Percentiles rank a stretch among this genome's conserved stretches.
Conservation (phyloP, 2,113 vertebrate genomes). For the Chlorodrepanis virens region DNA sequence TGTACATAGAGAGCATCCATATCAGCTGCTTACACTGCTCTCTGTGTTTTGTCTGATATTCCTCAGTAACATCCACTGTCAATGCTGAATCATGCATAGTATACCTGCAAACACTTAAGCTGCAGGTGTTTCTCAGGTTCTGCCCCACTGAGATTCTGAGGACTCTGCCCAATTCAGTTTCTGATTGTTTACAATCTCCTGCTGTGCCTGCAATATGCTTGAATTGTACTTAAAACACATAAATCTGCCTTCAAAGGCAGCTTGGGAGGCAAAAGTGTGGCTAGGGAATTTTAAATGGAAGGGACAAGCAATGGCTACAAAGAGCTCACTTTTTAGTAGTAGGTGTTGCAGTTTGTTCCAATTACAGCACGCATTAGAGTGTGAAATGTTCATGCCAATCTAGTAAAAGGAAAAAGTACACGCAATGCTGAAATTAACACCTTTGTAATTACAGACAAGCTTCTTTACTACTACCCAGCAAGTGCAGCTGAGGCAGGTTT, state of each 20-base stretch:
- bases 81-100: neutral
- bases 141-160: slow-evolving; percentile 57
- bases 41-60: neutral
- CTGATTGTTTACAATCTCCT: slow-evolving; percentile 79
- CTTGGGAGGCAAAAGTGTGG: slow-evolving; percentile 69
- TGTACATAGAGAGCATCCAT: neutral
- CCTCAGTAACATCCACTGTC: neutral
- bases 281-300: slow-evolving; percentile 66
- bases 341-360: slow-evolving; percentile 72
- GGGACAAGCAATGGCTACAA: slow-evolving; percentile 49
- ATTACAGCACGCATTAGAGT: slow-evolving; percentile 66
- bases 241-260: slow-evolving; percentile 82
- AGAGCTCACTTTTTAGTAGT: slow-evolving; percentile 65
- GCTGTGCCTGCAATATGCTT: slow-evolving; percentile 70
- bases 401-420: slow-evolving; percentile 74
- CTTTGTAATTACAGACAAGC: slow-evolving; percentile 64
- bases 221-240: slow-evolving; percentile 78
- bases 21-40: neutral
- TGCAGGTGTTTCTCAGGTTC: slow-evolving; percentile 9
- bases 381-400: slow-evolving; percentile 72
- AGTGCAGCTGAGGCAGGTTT: neutral
- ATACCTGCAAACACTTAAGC: neutral
- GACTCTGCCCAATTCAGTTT: slow-evolving; percentile 52
- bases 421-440: slow-evolving; percentile 70
- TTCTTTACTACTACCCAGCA: slow-evolving; percentile 43